phyloP scores from a whole-genome alignment of 2,113 vertebrate species.

The Bolborhynchus lineola region DNA sequence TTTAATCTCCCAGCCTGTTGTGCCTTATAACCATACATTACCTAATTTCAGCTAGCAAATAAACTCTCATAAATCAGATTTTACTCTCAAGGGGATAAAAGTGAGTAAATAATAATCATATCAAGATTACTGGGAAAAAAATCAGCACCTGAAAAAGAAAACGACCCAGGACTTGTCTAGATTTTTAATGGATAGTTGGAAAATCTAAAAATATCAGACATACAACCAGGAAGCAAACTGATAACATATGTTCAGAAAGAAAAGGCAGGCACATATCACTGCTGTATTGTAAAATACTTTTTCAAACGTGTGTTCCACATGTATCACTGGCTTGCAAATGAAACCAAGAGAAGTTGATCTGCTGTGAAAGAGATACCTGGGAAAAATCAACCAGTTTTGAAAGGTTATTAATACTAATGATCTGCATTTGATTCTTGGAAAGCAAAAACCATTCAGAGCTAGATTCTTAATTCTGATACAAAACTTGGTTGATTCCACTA shows the following conservation, averaged over 20 bases:
- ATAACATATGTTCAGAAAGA: not conserved
- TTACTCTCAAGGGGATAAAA: not conserved
- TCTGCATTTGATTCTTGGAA: not conserved
- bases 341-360: not conserved
- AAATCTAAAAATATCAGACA: not conserved
- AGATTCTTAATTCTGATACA: not conserved
- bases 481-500: not conserved
- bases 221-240: not conserved
- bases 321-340: not conserved
- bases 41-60: not conserved
- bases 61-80: not conserved
- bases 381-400: not conserved
- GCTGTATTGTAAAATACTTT: not conserved
- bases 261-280: not conserved
- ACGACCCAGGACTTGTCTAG: not conserved
- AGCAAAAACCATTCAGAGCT: not conserved
- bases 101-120: not conserved
- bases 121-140: not conserved
- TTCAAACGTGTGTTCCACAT: fast-evolving
- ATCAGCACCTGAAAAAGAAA: not conserved
- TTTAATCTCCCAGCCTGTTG: not conserved
- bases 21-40: not conserved
- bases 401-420: not conserved
- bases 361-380: not conserved
- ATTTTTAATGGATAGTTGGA: not conserved